Base-by-base conservation (phyloP, 2,888 invertebrate species). In the Trypoxylon attenuatum region DNA sequence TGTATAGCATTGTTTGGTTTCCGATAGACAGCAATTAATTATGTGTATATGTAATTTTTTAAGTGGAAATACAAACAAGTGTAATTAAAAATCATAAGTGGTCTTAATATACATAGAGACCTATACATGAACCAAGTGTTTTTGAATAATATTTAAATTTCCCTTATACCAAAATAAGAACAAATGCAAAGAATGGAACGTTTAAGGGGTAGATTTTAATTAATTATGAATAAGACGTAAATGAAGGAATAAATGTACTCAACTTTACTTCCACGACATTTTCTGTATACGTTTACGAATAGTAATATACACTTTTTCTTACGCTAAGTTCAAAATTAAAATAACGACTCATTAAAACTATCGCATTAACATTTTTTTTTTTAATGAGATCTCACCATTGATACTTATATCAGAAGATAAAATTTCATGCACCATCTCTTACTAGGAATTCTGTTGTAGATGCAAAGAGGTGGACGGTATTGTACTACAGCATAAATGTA, bases 391-490 rank as follows among this genome's bases (percentile, higher is more conserved):
- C 27, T 57, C 51, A 49, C 29, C 5, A 59, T 47, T 41, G 33
- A 62, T 56, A 56, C 55, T 51, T 57, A 41, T 46, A 46, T 39
- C 56, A 58, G 55, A 53, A 46, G 53, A 53, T 57, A 50, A 18
- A 65, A 54, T 51, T 56, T 65, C 27, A 59, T 60, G 54, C 47
- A 61, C 51, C 59, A 55, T 65, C 39, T 25, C n/a, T 49, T 52
- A 46, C 72, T 66, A 67, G 39, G 50, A 69, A 41, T 69, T 61
- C 50, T 61, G 52, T 69, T 45, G 45, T 66, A 55, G 59, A 69
- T 54, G 45, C 52, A 43, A 63, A 62, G 42, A 63, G 62, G 66
- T 82, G 82, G 81, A 83, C 81, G 82, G 81, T 82, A 72, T 70
- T 61, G 49, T 43, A 16, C 77, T 75, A 77, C 67, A 49, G 63